A percentile compares a stretch with the other conserved stretches of the same genome.
These are phyloP conservation scores for Puma concolor DNA, from an alignment of 2,113 vertebrate species.

Conservation along the genomic window DNA sequence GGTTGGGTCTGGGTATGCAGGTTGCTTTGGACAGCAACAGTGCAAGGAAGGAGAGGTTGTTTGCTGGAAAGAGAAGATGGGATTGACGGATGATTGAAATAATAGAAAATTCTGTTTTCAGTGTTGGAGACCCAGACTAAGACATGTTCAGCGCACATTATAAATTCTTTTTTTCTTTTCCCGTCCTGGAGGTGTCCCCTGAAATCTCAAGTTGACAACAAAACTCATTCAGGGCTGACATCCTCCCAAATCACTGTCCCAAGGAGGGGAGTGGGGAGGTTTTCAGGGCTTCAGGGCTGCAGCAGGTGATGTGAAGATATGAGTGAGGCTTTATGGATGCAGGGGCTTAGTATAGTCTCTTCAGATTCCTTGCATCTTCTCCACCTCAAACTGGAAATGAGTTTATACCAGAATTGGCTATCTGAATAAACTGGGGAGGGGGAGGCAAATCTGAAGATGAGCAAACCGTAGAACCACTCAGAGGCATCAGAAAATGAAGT, in stretches of 20 bases:
- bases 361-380: neutral
- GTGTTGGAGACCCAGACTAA: neutral
- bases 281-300: neutral
- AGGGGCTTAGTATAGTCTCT: neutral
- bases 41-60: neutral
- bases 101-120: neutral
- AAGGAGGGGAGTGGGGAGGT: neutral
- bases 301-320: neutral
- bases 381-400: neutral
- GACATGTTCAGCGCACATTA: neutral
- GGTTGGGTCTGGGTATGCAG: neutral
- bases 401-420: neutral
- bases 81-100: neutral
- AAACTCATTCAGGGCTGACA: neutral
- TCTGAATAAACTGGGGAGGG: neutral
- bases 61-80: neutral
- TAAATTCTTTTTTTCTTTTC: constrained; percentile 3
- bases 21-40: neutral
- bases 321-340: neutral
- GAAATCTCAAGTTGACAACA: neutral
- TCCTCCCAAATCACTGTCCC: neutral
- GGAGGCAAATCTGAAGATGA: neutral
- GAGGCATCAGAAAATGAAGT: neutral
- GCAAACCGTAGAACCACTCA: neutral
- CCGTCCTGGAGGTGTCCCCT: neutral